Base-by-base conservation (phyloP, 1,140 invertebrate species). In the Nymphalis io region DNA sequence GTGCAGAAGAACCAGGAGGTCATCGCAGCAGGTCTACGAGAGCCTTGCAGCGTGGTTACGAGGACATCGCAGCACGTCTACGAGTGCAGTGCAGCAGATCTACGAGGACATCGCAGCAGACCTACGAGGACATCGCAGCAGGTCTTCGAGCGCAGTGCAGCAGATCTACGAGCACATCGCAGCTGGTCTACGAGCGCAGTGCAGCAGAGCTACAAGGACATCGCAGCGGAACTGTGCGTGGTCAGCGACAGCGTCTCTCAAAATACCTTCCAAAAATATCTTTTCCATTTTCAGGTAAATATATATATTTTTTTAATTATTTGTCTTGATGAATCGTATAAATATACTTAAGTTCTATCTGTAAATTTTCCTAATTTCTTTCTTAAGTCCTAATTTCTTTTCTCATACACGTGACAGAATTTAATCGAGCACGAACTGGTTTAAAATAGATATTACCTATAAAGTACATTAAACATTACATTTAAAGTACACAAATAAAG, bases 251-350 rank as follows among this genome's bases (percentile, higher is more conserved):
- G 46, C 16, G 18, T 3, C n/a, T n/a, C 1, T 21, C 48, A 21
- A 53, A 53, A 53, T 53, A 10, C 48, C 48, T 21, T 20, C 20
- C 10, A 53, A 18, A 53, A 53, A 21, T 33, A 3, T 33, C 21
- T 13, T 21, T 53, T 53, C 20, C 13, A 53, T 53, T 53, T 53
- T 53, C 48, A 53, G 48, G 48, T 53, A 53, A 53, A 53, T 53
- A 53, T 53, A 2, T 51, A 46, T 46, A 44, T 18, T 48, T 18
- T 18, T 42, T 1, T 42, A 13, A 15, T 8, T 33, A 33, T 33
- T 8, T 33, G 10, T 33, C 6, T 33, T 8, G 27, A 8, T 33
- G 10, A 27, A 8, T 33, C 6, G 4, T 33, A 8, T 3, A 33
- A 33, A 8, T 33, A 8, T 8, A 33, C 10, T 33, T 33, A 33